phyloP scores from a whole-genome alignment of 2,797 vertebrate genomes.

The Crypturellus tataupa region DNA sequence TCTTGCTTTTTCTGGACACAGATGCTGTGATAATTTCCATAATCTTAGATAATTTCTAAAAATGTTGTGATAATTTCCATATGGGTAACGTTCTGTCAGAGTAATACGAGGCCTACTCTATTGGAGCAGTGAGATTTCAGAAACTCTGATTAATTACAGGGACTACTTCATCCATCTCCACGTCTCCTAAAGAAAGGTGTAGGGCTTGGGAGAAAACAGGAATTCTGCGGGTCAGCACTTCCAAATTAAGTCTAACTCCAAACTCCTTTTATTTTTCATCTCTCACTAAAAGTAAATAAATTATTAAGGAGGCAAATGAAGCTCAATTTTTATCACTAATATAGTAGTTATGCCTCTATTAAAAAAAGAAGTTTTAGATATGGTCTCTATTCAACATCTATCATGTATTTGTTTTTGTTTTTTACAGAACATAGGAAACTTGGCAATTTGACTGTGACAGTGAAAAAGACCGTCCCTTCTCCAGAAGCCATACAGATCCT shows the following conservation, averaged over 20 bases:
- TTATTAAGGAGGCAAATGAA: neutral
- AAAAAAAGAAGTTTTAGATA: neutral
- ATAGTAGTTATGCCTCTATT: neutral
- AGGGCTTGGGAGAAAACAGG: neutral
- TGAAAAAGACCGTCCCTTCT: constrained; percentile 93
- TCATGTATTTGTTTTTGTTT: constrained; percentile 1
- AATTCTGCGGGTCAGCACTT: neutral
- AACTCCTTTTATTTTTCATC: neutral
- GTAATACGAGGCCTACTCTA: neutral
- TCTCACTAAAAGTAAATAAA: neutral
- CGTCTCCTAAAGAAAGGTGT: neutral
- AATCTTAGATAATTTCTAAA: neutral
- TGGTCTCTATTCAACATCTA: neutral
- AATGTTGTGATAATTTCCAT: neutral
- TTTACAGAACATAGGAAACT: constrained; percentile 93
- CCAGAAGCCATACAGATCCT: constrained; percentile 94
- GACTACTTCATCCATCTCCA: neutral
- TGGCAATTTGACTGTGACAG: constrained; percentile 97
- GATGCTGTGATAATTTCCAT: neutral
- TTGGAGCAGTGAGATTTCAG: neutral
- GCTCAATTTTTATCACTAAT: neutral
- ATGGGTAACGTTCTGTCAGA: neutral
- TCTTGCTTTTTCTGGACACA: neutral
- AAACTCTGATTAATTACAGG: neutral
- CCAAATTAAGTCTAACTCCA: neutral